phyloP scores from a whole-genome alignment of 2,797 vertebrate genomes.

The Sphenodon punctatus region DNA sequence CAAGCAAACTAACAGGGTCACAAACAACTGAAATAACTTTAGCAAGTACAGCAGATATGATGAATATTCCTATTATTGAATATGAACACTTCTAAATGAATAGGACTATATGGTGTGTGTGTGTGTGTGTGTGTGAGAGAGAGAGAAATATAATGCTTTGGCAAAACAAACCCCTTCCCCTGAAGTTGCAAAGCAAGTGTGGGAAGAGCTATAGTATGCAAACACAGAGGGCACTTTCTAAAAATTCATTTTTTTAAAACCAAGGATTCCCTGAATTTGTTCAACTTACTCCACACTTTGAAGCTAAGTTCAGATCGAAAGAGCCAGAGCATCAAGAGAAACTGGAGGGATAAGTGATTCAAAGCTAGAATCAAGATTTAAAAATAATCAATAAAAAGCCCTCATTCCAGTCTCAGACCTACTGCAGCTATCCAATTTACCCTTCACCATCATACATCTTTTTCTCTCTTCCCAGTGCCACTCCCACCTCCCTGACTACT shows the following conservation, averaged over 20 bases:
- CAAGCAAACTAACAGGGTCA: neutral
- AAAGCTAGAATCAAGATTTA: constrained; percentile 47
- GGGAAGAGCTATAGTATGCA: neutral
- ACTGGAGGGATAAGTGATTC: constrained; percentile 48
- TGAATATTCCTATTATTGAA: too few species aligned
- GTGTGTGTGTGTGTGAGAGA: neutral
- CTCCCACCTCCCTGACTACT: neutral
- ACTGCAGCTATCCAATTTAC: constrained; percentile 20
- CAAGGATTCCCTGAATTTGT: neutral
- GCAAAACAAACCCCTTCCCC: neutral
- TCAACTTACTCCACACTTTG: constrained; percentile 14
- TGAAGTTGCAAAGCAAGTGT: constrained; percentile 7
- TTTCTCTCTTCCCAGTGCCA: neutral
- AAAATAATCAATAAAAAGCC: neutral
- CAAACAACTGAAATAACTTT: neutral
- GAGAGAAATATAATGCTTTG: neutral
- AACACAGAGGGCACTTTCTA: constrained; percentile 32
- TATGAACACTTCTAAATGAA: too few species aligned
- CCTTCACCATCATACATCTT: fast-evolving
- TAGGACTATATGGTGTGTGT: neutral
- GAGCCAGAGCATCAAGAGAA: constrained; percentile 49
- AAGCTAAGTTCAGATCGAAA: constrained; percentile 58
- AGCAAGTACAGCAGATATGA: neutral
- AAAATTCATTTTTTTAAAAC: neutral
- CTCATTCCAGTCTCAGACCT: constrained; percentile 35